Evolutionary conservation across 2,113 vertebrate genomes (phyloP).

Genomic region (Coptodon rendalli): DNA sequence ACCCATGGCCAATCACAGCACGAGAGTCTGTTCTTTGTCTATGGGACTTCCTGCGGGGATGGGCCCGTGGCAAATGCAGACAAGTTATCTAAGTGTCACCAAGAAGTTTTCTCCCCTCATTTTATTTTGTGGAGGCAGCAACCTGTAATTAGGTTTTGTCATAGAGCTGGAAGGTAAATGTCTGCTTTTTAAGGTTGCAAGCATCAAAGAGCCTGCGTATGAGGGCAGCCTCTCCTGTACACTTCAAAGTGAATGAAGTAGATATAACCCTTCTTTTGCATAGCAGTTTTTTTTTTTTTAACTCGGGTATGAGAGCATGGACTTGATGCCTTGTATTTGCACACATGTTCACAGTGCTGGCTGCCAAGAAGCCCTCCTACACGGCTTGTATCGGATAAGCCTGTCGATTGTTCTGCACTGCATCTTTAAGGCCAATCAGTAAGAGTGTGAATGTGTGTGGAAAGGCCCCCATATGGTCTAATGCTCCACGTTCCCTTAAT

Average conservation of each 20-base stretch:
- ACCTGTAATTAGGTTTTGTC: slow-evolving; percentile 27
- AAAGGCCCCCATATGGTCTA: not conserved
- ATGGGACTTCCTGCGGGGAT: slow-evolving; percentile 9
- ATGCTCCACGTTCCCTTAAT: not conserved
- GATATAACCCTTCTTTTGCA: not conserved
- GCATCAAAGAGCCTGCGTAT: slow-evolving; percentile 27
- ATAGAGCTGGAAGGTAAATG: slow-evolving; percentile 24
- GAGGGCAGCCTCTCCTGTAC: not conserved
- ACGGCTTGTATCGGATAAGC: not conserved
- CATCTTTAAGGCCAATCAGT: slow-evolving; percentile 5
- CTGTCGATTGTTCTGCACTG: not conserved
- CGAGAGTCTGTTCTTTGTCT: not conserved
- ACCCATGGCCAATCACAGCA: slow-evolving; percentile 21
- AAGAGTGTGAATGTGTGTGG: not conserved
- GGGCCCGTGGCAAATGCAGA: not conserved
- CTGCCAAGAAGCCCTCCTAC: slow-evolving; percentile 49
- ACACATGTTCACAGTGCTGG: slow-evolving; percentile 14
- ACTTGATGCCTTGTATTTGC: slow-evolving; percentile 22
- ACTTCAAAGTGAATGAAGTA: slow-evolving; percentile 29
- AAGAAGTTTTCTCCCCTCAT: not conserved
- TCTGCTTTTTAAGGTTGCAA: slow-evolving; percentile 20
- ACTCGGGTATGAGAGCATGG: not conserved
- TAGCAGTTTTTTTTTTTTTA: slow-evolving; percentile 1
- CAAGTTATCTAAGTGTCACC: slow-evolving; percentile 29
- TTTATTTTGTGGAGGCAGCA: slow-evolving; percentile 17